Conservation (phyloP, 2,888 invertebrate genomes). For the Nephrotoma guestfalica region DNA sequence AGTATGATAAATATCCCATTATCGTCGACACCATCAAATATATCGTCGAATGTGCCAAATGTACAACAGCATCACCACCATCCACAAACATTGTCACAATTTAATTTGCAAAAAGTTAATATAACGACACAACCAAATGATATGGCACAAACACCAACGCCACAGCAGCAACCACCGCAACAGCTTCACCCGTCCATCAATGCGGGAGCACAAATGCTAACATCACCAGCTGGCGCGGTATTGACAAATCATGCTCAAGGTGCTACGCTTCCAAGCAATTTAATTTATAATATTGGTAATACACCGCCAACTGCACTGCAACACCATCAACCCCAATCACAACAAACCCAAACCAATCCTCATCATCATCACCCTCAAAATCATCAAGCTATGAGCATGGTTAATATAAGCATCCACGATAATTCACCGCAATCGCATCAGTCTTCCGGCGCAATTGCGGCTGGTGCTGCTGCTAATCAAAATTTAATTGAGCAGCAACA, state of each 20-base stretch:
- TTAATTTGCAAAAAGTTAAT: slow-evolving; percentile 15
- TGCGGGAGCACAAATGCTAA: slow-evolving; percentile 25
- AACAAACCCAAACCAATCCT: slow-evolving; percentile 6
- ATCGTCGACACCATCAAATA: slow-evolving; percentile 16
- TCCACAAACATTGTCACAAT: slow-evolving; percentile 13
- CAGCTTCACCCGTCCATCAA: slow-evolving; percentile 28
- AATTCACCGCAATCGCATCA: background rate
- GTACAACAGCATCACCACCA: slow-evolving; percentile 12
- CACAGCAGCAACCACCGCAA: slow-evolving; percentile 25
- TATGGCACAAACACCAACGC: slow-evolving; percentile 24
- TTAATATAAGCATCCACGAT: slow-evolving; percentile 6
- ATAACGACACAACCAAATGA: slow-evolving; percentile 28
- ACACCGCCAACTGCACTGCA: background rate
- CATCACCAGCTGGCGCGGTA: slow-evolving; percentile 38
- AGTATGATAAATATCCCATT: slow-evolving; percentile 2
- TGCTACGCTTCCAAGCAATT: slow-evolving; percentile 20
- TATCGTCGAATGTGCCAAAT: background rate
- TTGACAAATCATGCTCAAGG: slow-evolving; percentile 30
- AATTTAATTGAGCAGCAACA: background rate
- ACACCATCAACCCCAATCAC: background rate
- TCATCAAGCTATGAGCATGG: slow-evolving; percentile 11
- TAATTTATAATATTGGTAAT: slow-evolving; percentile 11
- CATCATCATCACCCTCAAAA: slow-evolving; percentile 6
- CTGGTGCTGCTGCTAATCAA: background rate
- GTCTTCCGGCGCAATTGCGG: background rate